Evolutionary conservation across 1,140 invertebrate genomes (phyloP).

Genomic region (Drosophila fuyamai): DNA sequence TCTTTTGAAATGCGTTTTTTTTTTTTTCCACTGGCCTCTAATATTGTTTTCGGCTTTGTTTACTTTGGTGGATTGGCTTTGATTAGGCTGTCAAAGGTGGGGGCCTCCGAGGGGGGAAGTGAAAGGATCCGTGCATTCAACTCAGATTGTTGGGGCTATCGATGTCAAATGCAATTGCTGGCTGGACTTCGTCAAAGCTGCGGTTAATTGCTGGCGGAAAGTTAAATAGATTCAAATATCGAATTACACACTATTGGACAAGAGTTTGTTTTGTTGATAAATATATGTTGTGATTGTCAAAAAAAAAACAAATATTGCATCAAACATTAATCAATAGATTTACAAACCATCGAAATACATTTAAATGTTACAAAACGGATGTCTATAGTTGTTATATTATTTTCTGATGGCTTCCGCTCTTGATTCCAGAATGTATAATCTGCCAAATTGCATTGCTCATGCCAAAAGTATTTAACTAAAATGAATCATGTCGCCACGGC

Average conservation of each 20-base stretch:
- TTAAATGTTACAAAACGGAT: too few relatives aligned
- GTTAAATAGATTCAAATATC: too few relatives aligned
- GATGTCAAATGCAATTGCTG: conserved; percentile 29
- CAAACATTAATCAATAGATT: too few relatives aligned
- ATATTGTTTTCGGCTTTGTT: conserved; percentile 48
- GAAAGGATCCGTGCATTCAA: conserved; percentile 20
- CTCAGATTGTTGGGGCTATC: conserved; percentile 19
- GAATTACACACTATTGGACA: too few relatives aligned
- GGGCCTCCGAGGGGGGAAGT: background rate
- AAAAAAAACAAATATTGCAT: too few relatives aligned
- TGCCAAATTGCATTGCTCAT: background rate
- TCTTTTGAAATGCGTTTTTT: conserved; percentile 34
- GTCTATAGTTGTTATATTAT: too few relatives aligned
- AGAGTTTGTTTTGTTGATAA: too few relatives aligned
- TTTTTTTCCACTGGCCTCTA: conserved; percentile 3
- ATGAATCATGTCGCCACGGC: conserved; percentile 7
- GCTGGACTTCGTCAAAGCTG: conserved; percentile 7
- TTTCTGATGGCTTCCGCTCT: background rate
- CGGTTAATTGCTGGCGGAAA: conserved; percentile 3
- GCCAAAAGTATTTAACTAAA: conserved; percentile 13
- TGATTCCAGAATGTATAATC: background rate
- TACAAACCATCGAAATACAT: too few relatives aligned
- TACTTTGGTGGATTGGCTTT: conserved; percentile 45
- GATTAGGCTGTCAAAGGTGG: conserved; percentile 42
- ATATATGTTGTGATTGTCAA: too few relatives aligned